Evolutionary conservation across 2,113 vertebrate genomes (phyloP).

Genomic region (Ptychochromis oligacanthus): DNA sequence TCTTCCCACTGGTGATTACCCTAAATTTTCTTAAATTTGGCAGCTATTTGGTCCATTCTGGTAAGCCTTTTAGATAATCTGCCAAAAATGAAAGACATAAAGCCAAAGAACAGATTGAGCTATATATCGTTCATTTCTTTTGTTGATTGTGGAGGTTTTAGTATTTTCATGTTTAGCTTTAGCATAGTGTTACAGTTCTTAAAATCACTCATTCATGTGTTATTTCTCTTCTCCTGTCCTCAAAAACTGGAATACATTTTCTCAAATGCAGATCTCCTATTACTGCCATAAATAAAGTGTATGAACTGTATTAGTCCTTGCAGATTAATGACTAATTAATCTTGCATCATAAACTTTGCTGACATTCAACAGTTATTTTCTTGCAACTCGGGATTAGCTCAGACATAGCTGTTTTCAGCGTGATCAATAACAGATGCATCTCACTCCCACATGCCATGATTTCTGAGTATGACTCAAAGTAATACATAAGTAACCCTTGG

Average conservation of each 20-base stretch:
- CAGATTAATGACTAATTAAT: not conserved
- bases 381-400: not conserved
- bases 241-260: not conserved
- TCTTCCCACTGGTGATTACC: constrained; percentile 50
- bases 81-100: constrained; percentile 23
- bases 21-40: constrained; percentile 54
- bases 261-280: not conserved
- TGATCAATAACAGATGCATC: constrained; percentile 58
- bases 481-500: constrained; percentile 26
- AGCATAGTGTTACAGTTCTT: not conserved
- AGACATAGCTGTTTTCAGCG: not conserved
- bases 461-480: constrained; percentile 52
- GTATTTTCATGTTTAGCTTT: not conserved
- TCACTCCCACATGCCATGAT: constrained; percentile 35
- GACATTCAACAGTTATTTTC: not conserved
- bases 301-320: not conserved
- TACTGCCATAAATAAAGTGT: not conserved
- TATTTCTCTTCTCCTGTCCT: not conserved
- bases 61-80: constrained; percentile 51
- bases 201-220: not conserved
- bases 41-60: constrained; percentile 49
- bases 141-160: constrained; percentile 7
- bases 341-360: not conserved
- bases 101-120: constrained; percentile 52
- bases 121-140: not conserved